Base-by-base conservation (phyloP, 2,797 vertebrate species). In the Sebastes nivosus region DNA sequence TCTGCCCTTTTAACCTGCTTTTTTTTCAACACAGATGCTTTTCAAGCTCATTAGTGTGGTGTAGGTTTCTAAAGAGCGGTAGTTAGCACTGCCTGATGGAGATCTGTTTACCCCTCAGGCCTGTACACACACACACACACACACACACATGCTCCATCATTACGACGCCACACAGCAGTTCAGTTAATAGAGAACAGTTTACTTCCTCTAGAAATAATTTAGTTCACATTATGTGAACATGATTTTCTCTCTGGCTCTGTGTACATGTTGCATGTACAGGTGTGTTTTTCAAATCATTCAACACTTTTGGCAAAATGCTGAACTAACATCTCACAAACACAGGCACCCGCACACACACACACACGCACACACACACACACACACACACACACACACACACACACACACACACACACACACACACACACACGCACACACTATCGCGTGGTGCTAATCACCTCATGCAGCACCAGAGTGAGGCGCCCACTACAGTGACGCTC, bases 31-130 rank as follows among this genome's bases (percentile, higher is more conserved):
- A 78, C 29, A 60, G 38, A 64, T 11, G 13, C 14, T 59, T 60
- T 79, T 70, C 10, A 14, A 54, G 57, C 67, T 80, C 70, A 83
- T 84, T 81, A 84, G 25, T 80, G 61, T 32, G 18, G 50, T 61
- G 2, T 32, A 46, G 58, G 16, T 75, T 46, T 72, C 67, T 85
- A 20, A 72, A 75, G 67, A 8, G 70, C 16, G 1, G 20, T 8
- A 54, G 67, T 85, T 69, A 81, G 69, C 61, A 32, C 36, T 79
- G 60, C 72, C 65, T 78, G 80, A 68, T 75, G 58, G 75, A 82
- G 57, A 69, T 78, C 46, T 75, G 76, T 75, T 85, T 67, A 73
- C 34, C 60, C 64, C 77, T 20, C 22, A 86, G 83, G 80, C 71
- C 13, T 46, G 38, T 42, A 55, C 67, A 61, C 29, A 42, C 55